A percentile compares a stretch with the other conserved stretches of the same genome.
Conservation (phyloP, 2,888 invertebrate species). For the Myopa tessellatipennis region DNA sequence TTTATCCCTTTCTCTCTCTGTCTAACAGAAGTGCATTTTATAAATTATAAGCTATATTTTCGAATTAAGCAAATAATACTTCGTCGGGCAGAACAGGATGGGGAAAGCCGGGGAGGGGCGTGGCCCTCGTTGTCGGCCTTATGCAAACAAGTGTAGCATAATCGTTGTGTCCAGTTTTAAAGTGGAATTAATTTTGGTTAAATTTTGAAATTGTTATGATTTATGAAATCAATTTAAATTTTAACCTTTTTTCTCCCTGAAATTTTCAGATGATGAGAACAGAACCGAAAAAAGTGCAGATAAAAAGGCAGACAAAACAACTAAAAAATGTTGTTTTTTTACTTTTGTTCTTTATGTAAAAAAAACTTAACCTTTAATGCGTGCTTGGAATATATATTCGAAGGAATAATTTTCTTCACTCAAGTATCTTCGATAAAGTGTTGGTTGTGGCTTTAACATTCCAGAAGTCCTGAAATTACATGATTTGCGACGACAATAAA, state of each 20-base stretch:
- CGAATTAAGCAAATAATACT: not conserved
- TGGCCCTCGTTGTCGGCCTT: not conserved
- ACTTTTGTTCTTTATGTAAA: too few relatives aligned
- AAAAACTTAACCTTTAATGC: too few relatives aligned
- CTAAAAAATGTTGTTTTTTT: too few relatives aligned
- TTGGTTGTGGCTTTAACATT: too few relatives aligned
- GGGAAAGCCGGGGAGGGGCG: not conserved
- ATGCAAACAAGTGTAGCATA: not conserved
- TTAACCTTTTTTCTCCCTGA: not conserved
- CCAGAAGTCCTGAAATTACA: too few relatives aligned
- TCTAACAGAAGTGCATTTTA: not conserved
- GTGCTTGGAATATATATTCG: too few relatives aligned
- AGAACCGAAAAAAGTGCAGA: too few relatives aligned
- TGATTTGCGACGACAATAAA: too few relatives aligned
- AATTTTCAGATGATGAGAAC: too few relatives aligned
- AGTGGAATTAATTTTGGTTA: not conserved
- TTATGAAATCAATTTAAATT: conserved; percentile 10
- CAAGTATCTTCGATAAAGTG: too few relatives aligned
- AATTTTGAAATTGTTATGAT: not conserved
- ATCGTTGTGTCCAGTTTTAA: not conserved
- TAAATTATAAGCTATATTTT: not conserved
- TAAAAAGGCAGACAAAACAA: too few relatives aligned
- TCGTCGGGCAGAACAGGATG: not conserved
- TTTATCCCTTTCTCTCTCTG: not conserved
- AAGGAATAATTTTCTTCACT: too few relatives aligned